Evolutionary conservation across 2,113 vertebrate genomes (phyloP).

Genomic region (Stercorarius parasiticus): DNA sequence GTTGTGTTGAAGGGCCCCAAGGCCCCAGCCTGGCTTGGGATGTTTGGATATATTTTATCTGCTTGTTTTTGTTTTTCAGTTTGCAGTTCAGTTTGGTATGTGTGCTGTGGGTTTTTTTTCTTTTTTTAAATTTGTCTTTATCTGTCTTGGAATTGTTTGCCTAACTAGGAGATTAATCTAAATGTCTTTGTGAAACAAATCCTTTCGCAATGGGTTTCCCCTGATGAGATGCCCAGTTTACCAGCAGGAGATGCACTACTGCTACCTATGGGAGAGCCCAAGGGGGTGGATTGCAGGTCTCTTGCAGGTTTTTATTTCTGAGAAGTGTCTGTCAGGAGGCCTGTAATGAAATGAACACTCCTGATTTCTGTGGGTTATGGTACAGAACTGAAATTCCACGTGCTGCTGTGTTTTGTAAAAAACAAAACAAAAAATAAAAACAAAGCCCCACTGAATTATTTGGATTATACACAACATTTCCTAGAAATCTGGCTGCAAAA

Average conservation of each 20-base stretch:
- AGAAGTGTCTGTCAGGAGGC: not conserved
- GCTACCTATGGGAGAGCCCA: not conserved
- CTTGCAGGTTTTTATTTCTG: not conserved
- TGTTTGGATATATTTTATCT: constrained; percentile 44
- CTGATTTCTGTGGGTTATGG: not conserved
- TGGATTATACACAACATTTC: constrained; percentile 59
- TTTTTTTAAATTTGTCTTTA: not conserved
- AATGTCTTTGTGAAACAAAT: not conserved
- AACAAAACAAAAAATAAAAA: not conserved
- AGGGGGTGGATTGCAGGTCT: not conserved
- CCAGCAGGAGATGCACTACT: not conserved
- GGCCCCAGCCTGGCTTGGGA: constrained; percentile 8
- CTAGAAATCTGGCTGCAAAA: constrained; percentile 67
- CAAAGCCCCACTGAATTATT: constrained; percentile 42
- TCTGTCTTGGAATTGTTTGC: constrained; percentile 24
- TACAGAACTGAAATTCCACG: not conserved
- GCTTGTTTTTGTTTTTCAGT: constrained; percentile 33
- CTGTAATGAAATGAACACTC: not conserved
- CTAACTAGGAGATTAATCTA: not conserved
- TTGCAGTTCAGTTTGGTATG: constrained; percentile 20
- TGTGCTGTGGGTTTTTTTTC: not conserved
- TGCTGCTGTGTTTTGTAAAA: constrained; percentile 12
- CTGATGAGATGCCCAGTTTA: not conserved
- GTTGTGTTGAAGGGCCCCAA: constrained; percentile 30
- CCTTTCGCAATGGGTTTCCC: not conserved